These are phyloP conservation scores for Agrotis exclamationis DNA, from an alignment of 2,888 invertebrate species.

Conservation along the genomic window DNA sequence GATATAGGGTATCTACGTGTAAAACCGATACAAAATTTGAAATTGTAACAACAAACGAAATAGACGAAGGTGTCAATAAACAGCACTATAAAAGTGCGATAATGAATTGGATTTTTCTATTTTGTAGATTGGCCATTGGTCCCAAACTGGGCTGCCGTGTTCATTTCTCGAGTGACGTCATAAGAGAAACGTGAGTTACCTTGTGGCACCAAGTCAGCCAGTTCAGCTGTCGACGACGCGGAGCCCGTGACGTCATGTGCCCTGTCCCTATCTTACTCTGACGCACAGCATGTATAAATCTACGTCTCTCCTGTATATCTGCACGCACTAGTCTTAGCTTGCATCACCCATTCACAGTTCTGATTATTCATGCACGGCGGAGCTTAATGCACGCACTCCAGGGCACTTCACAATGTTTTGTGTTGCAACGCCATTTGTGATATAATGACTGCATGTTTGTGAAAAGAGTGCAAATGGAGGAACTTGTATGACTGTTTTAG, in stretches of 20 bases:
- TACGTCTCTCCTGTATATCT: constrained; percentile 24
- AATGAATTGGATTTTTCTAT: constrained; percentile 86
- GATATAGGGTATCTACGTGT: neutral
- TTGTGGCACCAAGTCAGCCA: constrained; percentile 59
- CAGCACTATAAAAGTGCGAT: constrained; percentile 61
- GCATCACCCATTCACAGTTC: constrained; percentile 52
- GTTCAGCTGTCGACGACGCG: constrained; percentile 72
- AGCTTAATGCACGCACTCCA: constrained; percentile 43
- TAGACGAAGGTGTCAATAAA: constrained; percentile 20
- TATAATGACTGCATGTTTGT: constrained; percentile 39
- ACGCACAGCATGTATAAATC: constrained; percentile 23
- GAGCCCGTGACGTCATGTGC: constrained; percentile 76
- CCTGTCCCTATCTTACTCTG: constrained; percentile 64
- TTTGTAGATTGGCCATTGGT: constrained; percentile 91
- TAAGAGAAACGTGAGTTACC: constrained; percentile 89
- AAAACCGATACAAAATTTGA: constrained; percentile 5
- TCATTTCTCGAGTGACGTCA: constrained; percentile 90
- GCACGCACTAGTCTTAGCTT: constrained; percentile 50
- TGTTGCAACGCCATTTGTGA: constrained; percentile 43
- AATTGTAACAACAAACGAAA: constrained; percentile 7
- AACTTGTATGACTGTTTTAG: constrained; percentile 1
- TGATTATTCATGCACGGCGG: constrained; percentile 49
- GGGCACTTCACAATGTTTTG: constrained; percentile 42
- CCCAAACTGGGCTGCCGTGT: constrained; percentile 90
- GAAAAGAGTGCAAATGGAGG: constrained; percentile 31